Evolutionary conservation across 2,797 vertebrate genomes (phyloP), one percentile per base, ranked within the genome.

Genomic region (Periophthalmus magnuspinnatus): DNA sequence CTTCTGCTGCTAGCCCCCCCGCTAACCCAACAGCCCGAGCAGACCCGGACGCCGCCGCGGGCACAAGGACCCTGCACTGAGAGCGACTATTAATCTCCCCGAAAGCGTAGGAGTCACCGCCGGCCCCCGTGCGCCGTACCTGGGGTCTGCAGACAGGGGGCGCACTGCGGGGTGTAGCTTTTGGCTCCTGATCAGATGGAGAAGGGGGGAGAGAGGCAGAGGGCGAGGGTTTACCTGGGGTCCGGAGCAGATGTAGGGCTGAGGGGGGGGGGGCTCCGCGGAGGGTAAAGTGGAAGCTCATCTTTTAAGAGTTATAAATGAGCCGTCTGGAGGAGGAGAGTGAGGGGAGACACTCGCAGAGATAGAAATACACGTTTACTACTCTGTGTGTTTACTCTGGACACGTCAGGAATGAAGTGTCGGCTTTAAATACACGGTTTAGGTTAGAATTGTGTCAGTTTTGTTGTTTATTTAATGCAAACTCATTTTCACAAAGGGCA

Each of bases 51-150:
- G 82, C 89, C 84, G 88, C 89, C 79, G 36, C 32, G 36, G 58
- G 83, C 91, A 91, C 90, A 91, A 92, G 93, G 91, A 84, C 76
- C 67, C 83, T 79, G 84, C 19, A 72, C 81, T 56, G 90, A 85
- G 86, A 85, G 90, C 86, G 76, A 86, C 88, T 88, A 90, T 90
- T 94, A 93, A 94, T 94, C 92, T 94, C 89, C 86, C 88, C 87
- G 90, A 89, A 86, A 86, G 86, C 77, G 84, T 71, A 83, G 73
- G 89, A 86, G 83, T 80, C 84, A 64, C 75, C 75, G 72, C 48
- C 67, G 76, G 85, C 84, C 86, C 88, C 87, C 68, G 82, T 81
- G 87, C 81, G 77, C 72, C 82, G 74, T 77, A 81, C 87, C 80
- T 34, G 77, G 86, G 85, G 86, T 84, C 84, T 79, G 22, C 77